Conservation (phyloP, 1,140 invertebrate genomes). For the Sinella curviseta region DNA sequence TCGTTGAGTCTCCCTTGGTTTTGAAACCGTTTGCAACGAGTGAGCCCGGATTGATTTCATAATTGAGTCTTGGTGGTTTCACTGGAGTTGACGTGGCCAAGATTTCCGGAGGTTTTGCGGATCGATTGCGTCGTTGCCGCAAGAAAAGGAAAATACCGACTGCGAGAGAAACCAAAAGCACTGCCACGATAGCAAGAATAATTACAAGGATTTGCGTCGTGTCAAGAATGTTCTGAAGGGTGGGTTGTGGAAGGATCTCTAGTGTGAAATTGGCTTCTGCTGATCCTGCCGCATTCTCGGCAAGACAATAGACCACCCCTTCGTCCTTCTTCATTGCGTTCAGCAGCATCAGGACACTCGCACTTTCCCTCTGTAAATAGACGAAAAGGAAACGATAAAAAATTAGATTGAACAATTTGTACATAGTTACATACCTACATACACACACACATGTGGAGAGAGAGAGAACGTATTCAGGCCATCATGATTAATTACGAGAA, state of each 20-base stretch:
- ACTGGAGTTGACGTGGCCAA: conserved; percentile 42
- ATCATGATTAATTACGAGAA: conserved; percentile 20
- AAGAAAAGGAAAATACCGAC: conserved; percentile 72
- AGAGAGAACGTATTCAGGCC: no score
- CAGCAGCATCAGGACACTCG: conserved; percentile 75
- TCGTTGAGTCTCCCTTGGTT: conserved; percentile 42
- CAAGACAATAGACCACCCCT: conserved; percentile 85
- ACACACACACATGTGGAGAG: not conserved
- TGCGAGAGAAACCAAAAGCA: conserved; percentile 73
- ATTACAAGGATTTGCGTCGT: conserved; percentile 82
- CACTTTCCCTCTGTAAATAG: conserved; percentile 62
- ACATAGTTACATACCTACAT: not conserved
- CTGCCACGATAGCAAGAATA: conserved; percentile 74
- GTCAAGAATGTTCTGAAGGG: conserved; percentile 75
- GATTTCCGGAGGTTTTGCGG: conserved; percentile 53
- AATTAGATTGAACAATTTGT: not conserved
- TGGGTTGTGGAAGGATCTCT: conserved; percentile 72
- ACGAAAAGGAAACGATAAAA: conserved; percentile 7
- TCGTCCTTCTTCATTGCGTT: conserved; percentile 84
- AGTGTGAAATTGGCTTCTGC: conserved; percentile 89
- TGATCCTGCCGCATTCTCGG: conserved; percentile 85
- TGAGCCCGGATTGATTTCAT: conserved; percentile 46
- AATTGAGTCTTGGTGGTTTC: conserved; percentile 47
- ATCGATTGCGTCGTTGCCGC: conserved; percentile 59
- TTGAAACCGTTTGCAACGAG: conserved; percentile 42